phyloP scores from a whole-genome alignment of 2,888 invertebrate genomes.

The Epistrophella euchroma region DNA sequence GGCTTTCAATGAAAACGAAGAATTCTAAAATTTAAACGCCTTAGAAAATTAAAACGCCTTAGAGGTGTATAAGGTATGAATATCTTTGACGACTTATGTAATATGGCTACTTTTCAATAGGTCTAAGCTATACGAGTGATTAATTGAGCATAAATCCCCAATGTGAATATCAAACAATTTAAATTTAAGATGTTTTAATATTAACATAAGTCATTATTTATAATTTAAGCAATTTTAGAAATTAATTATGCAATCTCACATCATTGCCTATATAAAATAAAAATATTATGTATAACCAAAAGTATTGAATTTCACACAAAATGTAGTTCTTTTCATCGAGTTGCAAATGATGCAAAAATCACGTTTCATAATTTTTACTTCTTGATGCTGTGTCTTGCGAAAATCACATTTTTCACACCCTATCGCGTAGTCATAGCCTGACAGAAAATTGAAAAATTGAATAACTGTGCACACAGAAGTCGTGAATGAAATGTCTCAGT shows the following conservation, averaged over 20 bases:
- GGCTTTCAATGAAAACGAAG: too few species aligned
- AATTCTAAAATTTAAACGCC: too few species aligned
- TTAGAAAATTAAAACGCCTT: too few species aligned
- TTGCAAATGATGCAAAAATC: constrained; percentile 54
- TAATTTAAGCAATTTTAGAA: constrained; percentile 9
- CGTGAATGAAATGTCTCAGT: constrained; percentile 72
- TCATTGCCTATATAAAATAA: not conserved
- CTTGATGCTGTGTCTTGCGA: constrained; percentile 45
- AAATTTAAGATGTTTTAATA: not conserved
- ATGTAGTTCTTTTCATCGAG: constrained; percentile 39
- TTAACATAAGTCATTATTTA: not conserved
- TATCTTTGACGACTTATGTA: too few species aligned
- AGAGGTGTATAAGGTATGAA: too few species aligned
- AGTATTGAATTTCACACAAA: constrained; percentile 60
- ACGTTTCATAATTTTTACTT: constrained; percentile 56
- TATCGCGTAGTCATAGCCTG: constrained; percentile 35
- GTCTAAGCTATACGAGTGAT: too few species aligned
- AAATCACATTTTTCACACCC: constrained; percentile 72
- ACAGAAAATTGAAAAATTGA: constrained; percentile 57
- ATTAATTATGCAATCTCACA: constrained; percentile 30
- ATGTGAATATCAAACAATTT: not conserved
- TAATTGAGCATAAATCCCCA: not conserved
- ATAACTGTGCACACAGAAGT: constrained; percentile 66
- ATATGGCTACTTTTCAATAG: too few species aligned
- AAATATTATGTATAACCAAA: constrained; percentile 15